Base-by-base conservation (phyloP, 1,140 invertebrate genomes). In the Dysdera silvatica region DNA sequence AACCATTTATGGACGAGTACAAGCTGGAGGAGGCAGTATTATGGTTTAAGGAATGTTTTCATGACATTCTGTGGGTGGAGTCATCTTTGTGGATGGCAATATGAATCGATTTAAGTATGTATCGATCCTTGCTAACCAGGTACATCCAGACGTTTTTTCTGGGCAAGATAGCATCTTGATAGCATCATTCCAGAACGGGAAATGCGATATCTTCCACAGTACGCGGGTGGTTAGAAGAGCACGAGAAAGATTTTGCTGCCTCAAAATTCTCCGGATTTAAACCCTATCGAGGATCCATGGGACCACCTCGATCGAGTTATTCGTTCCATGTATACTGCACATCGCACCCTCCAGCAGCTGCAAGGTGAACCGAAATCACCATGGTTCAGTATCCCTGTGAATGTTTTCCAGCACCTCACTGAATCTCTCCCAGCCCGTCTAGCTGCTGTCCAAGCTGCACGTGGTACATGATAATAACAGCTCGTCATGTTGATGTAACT, bases 41-140 rank as follows among this genome's bases (percentile, higher is more conserved):
- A 58, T 58, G 55, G 55, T 58, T 16, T 58, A 43, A 43, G 41
- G 55, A 47, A 58, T 58, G 55, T 47, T 45, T 58, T 31, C 41
- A 10, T 45, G 55, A 43, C 26, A 58, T 33, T 37, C 41, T 28
- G 18, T 58, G 26, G 43, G 23, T 47, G 28, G 18, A 31, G 14
- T 45, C 8, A 58, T 58, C 32, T 23, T 33, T 47, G 26, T 45
- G 28, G 55, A 58, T 18, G 7, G 20, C 16, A 32, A 43, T 43
- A 28, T 45, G 37, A 24, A 58, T 58, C 12, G 14, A 43, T 4
- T 18, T 3, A 43, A 20, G 14, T 47, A 58, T 16, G 24, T 32
- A 33, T 37, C 24, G 24, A 32, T 58, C 26, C 31, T 58, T 45
- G 43, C 31, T 26, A 43, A 47, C 55, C 55, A 47, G 8, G 55